Percentiles rank a stretch among this genome's conserved stretches.
These are phyloP conservation scores for Chesias legatella DNA, from an alignment of 2,888 invertebrate genomes.

Conservation along the genomic window DNA sequence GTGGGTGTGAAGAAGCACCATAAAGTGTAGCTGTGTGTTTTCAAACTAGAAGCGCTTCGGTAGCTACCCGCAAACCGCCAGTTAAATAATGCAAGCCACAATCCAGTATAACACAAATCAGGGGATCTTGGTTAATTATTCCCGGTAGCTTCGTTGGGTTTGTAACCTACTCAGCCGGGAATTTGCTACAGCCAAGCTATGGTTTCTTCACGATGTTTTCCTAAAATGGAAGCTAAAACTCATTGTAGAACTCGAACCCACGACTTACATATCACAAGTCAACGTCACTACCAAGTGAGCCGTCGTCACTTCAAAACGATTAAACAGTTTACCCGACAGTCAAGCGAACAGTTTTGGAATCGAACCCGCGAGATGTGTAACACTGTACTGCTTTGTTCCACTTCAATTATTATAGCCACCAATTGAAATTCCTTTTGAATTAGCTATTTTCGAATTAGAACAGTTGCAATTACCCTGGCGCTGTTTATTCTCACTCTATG, in stretches of 20 bases:
- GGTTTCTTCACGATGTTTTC: no score
- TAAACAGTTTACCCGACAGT: no score
- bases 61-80: constrained; percentile 18
- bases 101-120: constrained; percentile 9
- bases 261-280: no score
- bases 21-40: neutral
- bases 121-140: neutral
- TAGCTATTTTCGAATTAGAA: constrained; percentile 20
- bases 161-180: no score
- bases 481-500: constrained; percentile 14
- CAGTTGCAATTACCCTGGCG: constrained; percentile 22
- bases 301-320: no score
- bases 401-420: constrained; percentile 33
- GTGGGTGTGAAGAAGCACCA: no score
- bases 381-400: constrained; percentile 35
- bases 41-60: constrained; percentile 2
- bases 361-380: neutral
- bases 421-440: constrained; percentile 39
- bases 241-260: no score
- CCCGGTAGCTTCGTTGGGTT: no score
- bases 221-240: no score
- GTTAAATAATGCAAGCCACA: constrained; percentile 36
- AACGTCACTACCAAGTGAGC: no score
- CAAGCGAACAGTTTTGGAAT: no score
- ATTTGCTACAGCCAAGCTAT: no score